A percentile compares a stretch with the other conserved stretches of the same genome.
These are phyloP conservation scores for Petromus typicus DNA, from an alignment of 2,113 vertebrate species.

Conservation along the genomic window DNA sequence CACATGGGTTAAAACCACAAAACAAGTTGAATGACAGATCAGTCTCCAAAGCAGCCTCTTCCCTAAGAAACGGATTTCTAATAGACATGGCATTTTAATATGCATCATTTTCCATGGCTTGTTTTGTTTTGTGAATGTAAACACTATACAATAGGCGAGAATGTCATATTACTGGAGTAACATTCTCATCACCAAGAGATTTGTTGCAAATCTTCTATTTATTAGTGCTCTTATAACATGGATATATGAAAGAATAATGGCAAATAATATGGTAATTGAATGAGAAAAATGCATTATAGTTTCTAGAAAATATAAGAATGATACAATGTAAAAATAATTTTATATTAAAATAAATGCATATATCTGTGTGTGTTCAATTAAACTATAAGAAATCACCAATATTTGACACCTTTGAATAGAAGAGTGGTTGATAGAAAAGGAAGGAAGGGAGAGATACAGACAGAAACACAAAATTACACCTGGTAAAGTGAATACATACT, in stretches of 20 bases:
- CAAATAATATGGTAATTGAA: not conserved
- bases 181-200: not conserved
- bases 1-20: not conserved
- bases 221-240: not conserved
- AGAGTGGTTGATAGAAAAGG: not conserved
- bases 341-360: not conserved
- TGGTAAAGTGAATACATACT: not conserved
- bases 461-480: not conserved
- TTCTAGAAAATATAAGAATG: not conserved
- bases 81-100: not conserved
- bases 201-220: not conserved
- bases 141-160: not conserved
- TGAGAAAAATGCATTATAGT: not conserved
- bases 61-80: constrained; percentile 4
- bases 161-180: not conserved
- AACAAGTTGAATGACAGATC: not conserved
- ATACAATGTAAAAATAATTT: not conserved
- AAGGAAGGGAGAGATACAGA: not conserved
- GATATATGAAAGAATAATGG: not conserved
- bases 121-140: constrained; percentile 9
- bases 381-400: not conserved
- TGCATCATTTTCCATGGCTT: not conserved
- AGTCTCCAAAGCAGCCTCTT: not conserved
- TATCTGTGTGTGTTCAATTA: not conserved
- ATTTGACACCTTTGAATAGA: not conserved